Base-by-base conservation (phyloP, 1,140 invertebrate species). In the Stegodyphus mimosarum region DNA sequence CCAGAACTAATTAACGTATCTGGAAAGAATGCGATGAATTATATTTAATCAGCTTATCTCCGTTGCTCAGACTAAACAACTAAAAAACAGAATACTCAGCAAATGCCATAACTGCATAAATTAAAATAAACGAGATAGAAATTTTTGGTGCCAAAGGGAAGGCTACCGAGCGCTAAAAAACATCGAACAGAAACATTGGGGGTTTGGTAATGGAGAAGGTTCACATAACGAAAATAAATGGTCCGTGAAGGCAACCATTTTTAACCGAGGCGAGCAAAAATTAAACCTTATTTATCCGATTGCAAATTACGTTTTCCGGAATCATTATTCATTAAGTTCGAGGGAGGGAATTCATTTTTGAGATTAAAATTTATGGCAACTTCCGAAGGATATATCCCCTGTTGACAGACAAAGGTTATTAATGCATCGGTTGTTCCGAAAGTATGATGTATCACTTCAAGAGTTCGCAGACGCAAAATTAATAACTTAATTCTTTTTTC, bases 291-390 rank as follows among this genome's bases (percentile, higher is more conserved):
- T 83, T 83, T 83, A 83, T 83, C 80, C 60, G 71, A 83, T 73
- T 83, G 80, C 80, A 83, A 74, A 83, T 83, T 83, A 67, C 71
- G 50, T 83, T 83, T 83, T 66, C 70, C 63, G 49, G 80, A 67
- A 83, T 74, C 80, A 83, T 83, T 83, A 83, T 83, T 83, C 71
- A 83, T 83, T 83, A 83, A 48, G 70, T 33, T 17, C 49, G 52
- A 55, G 80, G 33, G 71, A n/a, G 55, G n/a, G 55, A 67, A 74
- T 83, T 83, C 80, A 83, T 83, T 83, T 83, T 83, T 83, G 71
- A 83, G 80, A 83, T 83, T 83, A 83, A 83, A 83, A 83, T 83
- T 73, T 83, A 83, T 83, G 80, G 71, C 48, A 17, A 49, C 49
- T 60, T 33, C 49, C 7, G 78, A 51, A 74, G 55, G 49, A 67